Conservation (phyloP, 2,113 vertebrate genomes). For the Athene noctua region DNA sequence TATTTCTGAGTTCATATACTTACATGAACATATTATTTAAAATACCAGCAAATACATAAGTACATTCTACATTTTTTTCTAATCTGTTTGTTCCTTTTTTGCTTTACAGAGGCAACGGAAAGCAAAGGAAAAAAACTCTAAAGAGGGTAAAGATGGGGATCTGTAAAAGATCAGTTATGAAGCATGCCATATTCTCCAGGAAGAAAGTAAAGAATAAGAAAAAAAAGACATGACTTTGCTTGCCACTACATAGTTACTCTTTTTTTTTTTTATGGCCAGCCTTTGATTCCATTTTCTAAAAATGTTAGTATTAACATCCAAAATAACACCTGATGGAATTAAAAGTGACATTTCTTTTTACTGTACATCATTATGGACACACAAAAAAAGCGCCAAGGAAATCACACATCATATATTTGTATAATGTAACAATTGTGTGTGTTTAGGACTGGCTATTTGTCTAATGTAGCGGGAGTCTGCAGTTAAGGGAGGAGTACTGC, state of each 20-base stretch:
- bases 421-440: background rate
- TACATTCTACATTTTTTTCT: slow-evolving; percentile 27
- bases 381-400: background rate
- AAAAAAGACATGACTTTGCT: slow-evolving; percentile 28
- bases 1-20: background rate
- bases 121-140: slow-evolving; percentile 52
- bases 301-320: background rate
- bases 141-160: slow-evolving; percentile 33
- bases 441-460: background rate
- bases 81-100: slow-evolving; percentile 30
- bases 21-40: background rate
- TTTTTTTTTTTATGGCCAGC: slow-evolving; percentile 36
- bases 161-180: slow-evolving; percentile 38
- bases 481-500: background rate
- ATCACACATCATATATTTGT: accelerated
- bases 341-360: background rate
- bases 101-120: slow-evolving; percentile 69
- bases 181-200: background rate
- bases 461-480: background rate
- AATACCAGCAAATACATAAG: background rate
- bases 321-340: slow-evolving; percentile 13
- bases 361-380: background rate
- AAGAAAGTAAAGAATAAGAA: slow-evolving; percentile 63
- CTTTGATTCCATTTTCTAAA: slow-evolving; percentile 40
- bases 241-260: slow-evolving; percentile 13